Conservation (phyloP, 2,888 invertebrate species). For the Andrena minutula region DNA sequence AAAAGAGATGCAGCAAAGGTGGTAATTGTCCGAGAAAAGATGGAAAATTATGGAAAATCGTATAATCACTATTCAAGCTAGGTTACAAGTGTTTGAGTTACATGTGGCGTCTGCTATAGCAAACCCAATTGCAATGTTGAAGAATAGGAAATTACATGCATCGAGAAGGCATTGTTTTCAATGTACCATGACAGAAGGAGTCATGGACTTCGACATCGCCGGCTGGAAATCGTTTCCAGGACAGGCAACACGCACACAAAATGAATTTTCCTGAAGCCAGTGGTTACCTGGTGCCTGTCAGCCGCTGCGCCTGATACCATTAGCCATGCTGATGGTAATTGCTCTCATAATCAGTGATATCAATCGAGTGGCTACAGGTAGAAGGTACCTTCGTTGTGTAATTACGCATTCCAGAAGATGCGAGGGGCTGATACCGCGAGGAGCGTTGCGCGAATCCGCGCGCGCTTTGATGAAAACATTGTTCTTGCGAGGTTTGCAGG, state of each 20-base stretch:
- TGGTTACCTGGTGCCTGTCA: conserved; percentile 60
- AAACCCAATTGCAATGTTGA: not conserved
- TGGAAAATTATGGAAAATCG: too few relatives aligned
- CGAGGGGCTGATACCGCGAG: conserved; percentile 75
- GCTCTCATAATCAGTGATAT: conserved; percentile 80
- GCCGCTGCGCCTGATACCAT: conserved; percentile 75
- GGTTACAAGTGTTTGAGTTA: too few relatives aligned
- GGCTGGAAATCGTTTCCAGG: conserved; percentile 8
- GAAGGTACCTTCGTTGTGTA: conserved; percentile 80
- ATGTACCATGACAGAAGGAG: not conserved
- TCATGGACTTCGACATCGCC: not conserved
- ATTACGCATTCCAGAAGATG: conserved; percentile 80
- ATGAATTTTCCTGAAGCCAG: conserved; percentile 49
- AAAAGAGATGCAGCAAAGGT: too few relatives aligned
- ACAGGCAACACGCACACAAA: conserved; percentile 20
- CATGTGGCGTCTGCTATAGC: not conserved
- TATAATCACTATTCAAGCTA: too few relatives aligned
- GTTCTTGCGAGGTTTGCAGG: conserved; percentile 17
- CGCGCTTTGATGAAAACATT: conserved; percentile 60
- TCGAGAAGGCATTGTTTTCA: not conserved
- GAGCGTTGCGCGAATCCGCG: conserved; percentile 70
- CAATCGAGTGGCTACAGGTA: conserved; percentile 77
- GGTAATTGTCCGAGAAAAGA: too few relatives aligned
- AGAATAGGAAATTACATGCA: not conserved
- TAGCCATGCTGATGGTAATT: conserved; percentile 81